A percentile compares a stretch with the other conserved stretches of the same genome.
Evolutionary conservation across 2,797 vertebrate species (phyloP).

Genomic region (Coregonus ussuriensis): DNA sequence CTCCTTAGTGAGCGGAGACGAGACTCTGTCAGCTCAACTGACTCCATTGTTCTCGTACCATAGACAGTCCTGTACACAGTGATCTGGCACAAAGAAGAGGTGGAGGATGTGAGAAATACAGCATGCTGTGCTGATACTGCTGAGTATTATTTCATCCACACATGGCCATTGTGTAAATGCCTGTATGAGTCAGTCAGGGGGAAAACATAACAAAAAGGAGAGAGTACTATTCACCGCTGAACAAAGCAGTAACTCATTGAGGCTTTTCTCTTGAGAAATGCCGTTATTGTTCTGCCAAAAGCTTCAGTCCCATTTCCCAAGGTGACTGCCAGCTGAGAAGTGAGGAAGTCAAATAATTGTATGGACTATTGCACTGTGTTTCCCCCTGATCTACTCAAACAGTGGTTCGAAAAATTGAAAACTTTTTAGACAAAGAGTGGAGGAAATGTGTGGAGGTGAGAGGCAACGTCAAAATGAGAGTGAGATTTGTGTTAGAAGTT

Average conservation of each 20-base stretch:
- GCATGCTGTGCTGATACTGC: constrained; percentile 1
- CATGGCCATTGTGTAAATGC: not conserved
- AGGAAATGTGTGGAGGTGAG: not conserved
- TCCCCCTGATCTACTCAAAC: not conserved
- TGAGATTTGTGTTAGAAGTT: not conserved
- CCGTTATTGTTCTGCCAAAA: constrained; percentile 42
- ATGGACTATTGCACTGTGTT: not conserved
- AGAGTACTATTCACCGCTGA: not conserved
- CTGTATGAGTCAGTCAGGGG: not conserved
- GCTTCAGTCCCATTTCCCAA: constrained; percentile 1
- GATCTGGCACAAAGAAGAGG: not conserved
- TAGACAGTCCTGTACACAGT: constrained; percentile 1
- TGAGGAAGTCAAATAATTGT: not conserved
- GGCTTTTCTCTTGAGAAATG: constrained; percentile 27
- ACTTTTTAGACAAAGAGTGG: not conserved
- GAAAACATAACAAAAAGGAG: constrained; percentile 3
- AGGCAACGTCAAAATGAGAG: not conserved
- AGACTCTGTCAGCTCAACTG: not conserved
- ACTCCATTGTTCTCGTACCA: not conserved
- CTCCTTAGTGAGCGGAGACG: not conserved
- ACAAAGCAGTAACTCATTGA: constrained; percentile 28
- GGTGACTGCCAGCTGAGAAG: not conserved
- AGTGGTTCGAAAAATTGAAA: not conserved
- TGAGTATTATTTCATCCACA: not conserved
- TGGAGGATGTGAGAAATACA: not conserved